Conservation (phyloP, 1,140 invertebrate species). For the Mycetomoellerius zeteki region DNA sequence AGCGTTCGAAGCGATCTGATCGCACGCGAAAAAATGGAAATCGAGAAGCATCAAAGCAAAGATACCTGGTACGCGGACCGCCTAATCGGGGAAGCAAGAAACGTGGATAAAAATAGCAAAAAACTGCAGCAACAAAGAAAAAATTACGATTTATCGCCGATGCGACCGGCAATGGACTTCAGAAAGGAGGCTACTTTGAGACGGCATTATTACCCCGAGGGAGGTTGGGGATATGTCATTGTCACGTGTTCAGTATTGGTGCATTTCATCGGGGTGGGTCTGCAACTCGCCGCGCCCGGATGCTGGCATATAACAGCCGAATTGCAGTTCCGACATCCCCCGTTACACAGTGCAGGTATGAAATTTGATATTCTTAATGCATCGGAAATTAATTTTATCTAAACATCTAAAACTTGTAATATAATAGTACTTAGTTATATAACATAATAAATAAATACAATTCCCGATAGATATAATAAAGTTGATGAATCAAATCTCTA, state of each 20-base stretch:
- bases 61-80: constrained; percentile 61
- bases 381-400: background rate
- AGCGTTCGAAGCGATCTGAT: constrained; percentile 19
- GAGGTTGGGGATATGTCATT: constrained; percentile 90
- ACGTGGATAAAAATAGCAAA: constrained; percentile 4
- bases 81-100: constrained; percentile 58
- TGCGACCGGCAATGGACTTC: constrained; percentile 72
- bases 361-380: background rate
- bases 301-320: constrained; percentile 76
- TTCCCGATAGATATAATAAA: background rate
- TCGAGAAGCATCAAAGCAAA: constrained; percentile 47
- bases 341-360: constrained; percentile 79
- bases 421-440: background rate
- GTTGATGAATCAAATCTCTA: background rate
- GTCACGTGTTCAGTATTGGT: constrained; percentile 87
- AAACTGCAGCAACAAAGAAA: background rate
- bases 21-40: constrained; percentile 35
- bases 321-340: constrained; percentile 78
- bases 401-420: background rate
- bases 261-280: constrained; percentile 85
- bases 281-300: constrained; percentile 84
- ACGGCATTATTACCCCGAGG: constrained; percentile 89
- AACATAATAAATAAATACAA: background rate
- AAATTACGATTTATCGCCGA: constrained; percentile 9
- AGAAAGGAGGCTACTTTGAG: constrained; percentile 84